Evolutionary conservation across 2,888 invertebrate genomes (phyloP).

Genomic region (Zeuzera pyrina): DNA sequence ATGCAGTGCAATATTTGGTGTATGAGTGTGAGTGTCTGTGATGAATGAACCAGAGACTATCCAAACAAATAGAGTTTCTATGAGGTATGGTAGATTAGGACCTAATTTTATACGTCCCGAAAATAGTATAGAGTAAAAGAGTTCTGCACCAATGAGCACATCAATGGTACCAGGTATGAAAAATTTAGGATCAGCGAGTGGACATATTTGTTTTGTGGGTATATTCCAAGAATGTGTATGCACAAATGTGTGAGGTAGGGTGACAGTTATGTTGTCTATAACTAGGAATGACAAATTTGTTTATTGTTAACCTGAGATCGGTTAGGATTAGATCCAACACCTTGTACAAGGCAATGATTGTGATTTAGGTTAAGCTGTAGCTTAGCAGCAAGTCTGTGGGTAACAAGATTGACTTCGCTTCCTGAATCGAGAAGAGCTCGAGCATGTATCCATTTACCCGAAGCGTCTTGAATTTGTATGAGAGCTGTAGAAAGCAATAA

Average conservation of each 20-base stretch:
- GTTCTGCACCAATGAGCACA: constrained; percentile 11
- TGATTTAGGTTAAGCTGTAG: constrained; percentile 3
- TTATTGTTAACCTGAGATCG: constrained; percentile 1
- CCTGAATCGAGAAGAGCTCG: constrained; percentile 3
- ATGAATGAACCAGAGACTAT: constrained; percentile 6
- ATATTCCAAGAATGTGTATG: constrained; percentile 6
- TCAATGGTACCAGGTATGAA: constrained; percentile 10
- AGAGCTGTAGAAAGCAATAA: constrained; percentile 8
- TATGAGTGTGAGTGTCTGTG: not conserved
- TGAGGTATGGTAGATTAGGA: constrained; percentile 6
- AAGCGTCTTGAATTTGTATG: constrained; percentile 8
- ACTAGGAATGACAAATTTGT: constrained; percentile 4
- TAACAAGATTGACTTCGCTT: constrained; percentile 4
- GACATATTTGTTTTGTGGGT: constrained; percentile 3
- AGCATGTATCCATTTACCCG: constrained; percentile 3
- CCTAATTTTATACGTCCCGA: constrained; percentile 7
- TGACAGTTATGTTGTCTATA: constrained; percentile 9
- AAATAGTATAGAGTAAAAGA: constrained; percentile 7
- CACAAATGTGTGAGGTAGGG: constrained; percentile 7
- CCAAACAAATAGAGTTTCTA: constrained; percentile 10
- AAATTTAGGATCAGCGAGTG: constrained; percentile 11
- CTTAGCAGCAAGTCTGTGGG: constrained; percentile 3
- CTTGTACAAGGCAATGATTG: constrained; percentile 4
- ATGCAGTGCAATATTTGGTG: too few relatives aligned
- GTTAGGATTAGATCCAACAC: not conserved